Evolutionary conservation across 2,113 vertebrate species (phyloP).

Genomic region (Propithecus coquereli): DNA sequence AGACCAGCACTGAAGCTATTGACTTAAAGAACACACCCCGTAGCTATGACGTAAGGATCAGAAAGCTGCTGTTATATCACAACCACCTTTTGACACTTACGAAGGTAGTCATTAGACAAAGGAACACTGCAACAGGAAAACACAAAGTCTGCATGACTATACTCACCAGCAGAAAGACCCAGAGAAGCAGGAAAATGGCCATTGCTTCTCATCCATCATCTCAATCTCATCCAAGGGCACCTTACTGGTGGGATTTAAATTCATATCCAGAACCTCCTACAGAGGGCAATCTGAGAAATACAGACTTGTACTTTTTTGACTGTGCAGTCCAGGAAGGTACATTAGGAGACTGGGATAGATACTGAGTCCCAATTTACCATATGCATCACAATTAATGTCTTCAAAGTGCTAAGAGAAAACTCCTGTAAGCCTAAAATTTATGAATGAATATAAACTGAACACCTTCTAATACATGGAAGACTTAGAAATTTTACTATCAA

Average conservation of each 20-base stretch:
- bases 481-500: background rate
- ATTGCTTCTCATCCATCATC: background rate
- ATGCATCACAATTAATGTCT: background rate
- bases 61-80: background rate
- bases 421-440: background rate
- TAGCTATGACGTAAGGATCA: background rate
- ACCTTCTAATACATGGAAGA: background rate
- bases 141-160: background rate
- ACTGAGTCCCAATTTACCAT: background rate
- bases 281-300: background rate
- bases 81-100: background rate
- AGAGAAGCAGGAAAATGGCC: background rate
- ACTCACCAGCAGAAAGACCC: background rate
- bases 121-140: background rate
- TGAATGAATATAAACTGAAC: background rate
- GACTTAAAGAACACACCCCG: background rate
- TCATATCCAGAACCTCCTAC: background rate
- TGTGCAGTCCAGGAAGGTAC: background rate
- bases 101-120: background rate
- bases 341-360: background rate
- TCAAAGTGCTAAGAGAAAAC: background rate
- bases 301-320: background rate
- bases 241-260: background rate
- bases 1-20: background rate
- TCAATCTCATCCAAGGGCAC: background rate